These are phyloP conservation scores for Scopus umbretta DNA, from an alignment of 2,113 vertebrate species.

Conservation along the genomic window DNA sequence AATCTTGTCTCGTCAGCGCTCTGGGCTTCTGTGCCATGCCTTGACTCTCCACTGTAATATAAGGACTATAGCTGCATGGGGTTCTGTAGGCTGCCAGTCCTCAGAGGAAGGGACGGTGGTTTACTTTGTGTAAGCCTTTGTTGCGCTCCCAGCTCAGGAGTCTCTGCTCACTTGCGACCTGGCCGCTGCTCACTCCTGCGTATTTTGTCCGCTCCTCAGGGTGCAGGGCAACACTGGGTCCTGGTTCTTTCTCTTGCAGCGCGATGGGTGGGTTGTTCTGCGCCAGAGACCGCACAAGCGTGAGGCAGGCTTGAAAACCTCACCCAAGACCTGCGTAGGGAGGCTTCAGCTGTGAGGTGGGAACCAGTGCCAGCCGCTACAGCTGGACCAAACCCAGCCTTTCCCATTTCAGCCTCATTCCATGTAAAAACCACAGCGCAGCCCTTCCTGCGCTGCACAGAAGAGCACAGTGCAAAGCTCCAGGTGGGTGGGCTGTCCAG, in stretches of 20 bases:
- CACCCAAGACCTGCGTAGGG: not conserved
- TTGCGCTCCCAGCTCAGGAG: not conserved
- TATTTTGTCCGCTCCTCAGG: not conserved
- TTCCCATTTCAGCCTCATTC: not conserved
- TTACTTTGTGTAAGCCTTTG: not conserved
- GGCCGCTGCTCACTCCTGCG: not conserved
- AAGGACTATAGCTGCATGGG: not conserved
- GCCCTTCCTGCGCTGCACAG: not conserved
- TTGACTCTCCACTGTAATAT: not conserved
- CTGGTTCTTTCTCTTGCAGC: not conserved
- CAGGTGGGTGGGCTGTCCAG: constrained; percentile 13
- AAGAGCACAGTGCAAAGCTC: not conserved
- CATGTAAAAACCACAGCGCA: not conserved
- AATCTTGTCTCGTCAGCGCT: not conserved
- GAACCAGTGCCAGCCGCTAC: not conserved
- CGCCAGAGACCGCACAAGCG: not conserved
- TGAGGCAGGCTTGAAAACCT: constrained; percentile 1
- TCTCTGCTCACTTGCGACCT: not conserved
- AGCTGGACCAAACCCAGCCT: not conserved
- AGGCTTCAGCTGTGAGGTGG: not conserved
- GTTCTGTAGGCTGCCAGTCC: not conserved
- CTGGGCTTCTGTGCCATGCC: not conserved
- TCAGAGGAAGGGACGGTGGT: not conserved
- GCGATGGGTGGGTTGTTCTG: not conserved
- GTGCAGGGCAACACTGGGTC: not conserved